phyloP scores from a whole-genome alignment of 2,797 vertebrate genomes.

The Lacerta bilineata region DNA sequence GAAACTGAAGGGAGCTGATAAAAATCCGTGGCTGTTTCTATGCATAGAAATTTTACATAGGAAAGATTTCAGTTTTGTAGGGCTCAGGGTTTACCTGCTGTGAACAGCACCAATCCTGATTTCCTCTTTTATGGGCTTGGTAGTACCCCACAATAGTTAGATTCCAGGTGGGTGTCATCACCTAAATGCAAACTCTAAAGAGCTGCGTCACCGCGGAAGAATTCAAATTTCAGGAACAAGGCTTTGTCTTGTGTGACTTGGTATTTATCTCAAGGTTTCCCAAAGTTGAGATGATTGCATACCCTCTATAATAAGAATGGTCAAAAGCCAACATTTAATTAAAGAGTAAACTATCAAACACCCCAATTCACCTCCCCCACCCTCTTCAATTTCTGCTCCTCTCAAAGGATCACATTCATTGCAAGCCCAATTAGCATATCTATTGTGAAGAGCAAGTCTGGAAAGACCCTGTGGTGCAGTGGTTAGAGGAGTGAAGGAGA shows the following conservation, averaged over 20 bases:
- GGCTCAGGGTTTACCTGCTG: background rate
- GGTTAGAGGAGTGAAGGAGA: too few species aligned
- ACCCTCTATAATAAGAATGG: slow-evolving; percentile 26
- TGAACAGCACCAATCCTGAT: slow-evolving; percentile 28
- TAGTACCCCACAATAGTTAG: slow-evolving; percentile 36
- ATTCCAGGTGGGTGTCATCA: slow-evolving; percentile 59
- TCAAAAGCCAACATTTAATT: slow-evolving; percentile 60
- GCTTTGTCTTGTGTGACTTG: slow-evolving; percentile 67
- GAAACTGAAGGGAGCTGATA: slow-evolving; percentile 12
- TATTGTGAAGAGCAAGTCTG: background rate
- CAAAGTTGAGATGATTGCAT: slow-evolving; percentile 63
- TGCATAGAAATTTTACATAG: background rate
- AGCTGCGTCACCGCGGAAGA: slow-evolving; percentile 59
- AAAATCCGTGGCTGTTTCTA: slow-evolving; percentile 17
- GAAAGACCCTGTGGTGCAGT: background rate
- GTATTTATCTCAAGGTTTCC: slow-evolving; percentile 52
- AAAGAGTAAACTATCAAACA: slow-evolving; percentile 27
- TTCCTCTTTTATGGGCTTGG: background rate
- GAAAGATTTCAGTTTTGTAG: background rate
- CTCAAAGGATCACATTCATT: slow-evolving; percentile 1
- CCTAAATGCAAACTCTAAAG: slow-evolving; percentile 55
- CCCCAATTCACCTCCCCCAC: background rate
- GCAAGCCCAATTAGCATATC: background rate
- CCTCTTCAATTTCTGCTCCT: background rate
- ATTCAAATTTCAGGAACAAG: slow-evolving; percentile 66